Base-by-base conservation (phyloP, 2,888 invertebrate species). In the Chelonus formosanus region DNA sequence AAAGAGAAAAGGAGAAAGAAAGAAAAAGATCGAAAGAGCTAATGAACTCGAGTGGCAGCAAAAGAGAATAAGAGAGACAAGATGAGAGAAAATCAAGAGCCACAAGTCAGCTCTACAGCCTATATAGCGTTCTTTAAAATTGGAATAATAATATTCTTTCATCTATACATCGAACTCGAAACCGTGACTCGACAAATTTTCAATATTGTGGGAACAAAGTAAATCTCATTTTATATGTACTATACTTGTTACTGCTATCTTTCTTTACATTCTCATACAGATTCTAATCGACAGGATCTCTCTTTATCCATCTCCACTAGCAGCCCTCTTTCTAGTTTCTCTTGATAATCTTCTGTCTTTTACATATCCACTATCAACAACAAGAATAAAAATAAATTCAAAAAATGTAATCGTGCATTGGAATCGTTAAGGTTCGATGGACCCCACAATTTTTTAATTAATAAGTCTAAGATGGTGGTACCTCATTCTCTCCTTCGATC, bases 61-160 rank as follows among this genome's bases (percentile, higher is more conserved):
- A 35, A 67, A 59, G 56, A 45, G 32, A 48, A 32, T 40, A 63
- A 61, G 65, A 36, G 53, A 60, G 67, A 20, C 20, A 20, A 48
- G n/a, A 68, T 64, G 64, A 63, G 63, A 55, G 36, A 64, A 64
- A 59, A 68, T 62, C 53, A 64, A 69, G 63, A 66, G 66, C 44
- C 50, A 63, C 61, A 69, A 58, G 65, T 70, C 68, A 65, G 67
- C 71, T 68, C 70, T 66, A 71, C 70, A 70, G 50, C 47, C 58
- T 64, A 63, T 58, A 57, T 63, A 56, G 73, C 76, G 73, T 80
- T 81, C 78, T 63, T 83, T 76, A 82, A 83, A 82, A 83, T 81
- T 82, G 82, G 81, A 83, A 82, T 83, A 83, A 83, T 81, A 83
- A 82, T 79, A 78, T 80, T 83, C 80, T 80, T 78, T 78, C 78